Evolutionary conservation across 1,140 invertebrate species (phyloP), one percentile per base, ranked within the genome.

Genomic region (Sitobion miscanthi): DNA sequence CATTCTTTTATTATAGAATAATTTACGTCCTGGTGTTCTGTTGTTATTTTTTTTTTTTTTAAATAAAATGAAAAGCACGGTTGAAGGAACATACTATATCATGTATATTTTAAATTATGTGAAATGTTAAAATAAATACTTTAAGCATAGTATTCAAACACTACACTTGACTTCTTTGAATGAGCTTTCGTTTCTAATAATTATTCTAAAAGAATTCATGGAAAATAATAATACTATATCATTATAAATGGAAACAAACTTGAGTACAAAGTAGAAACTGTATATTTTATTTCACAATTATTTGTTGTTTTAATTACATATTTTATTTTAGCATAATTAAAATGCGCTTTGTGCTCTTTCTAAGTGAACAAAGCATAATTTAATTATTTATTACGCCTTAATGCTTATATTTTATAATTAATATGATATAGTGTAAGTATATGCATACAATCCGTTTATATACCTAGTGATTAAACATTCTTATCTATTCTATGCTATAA

Each of bases 81-180:
- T 23, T 20, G 17, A 88, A 88, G 35, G 17, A 88, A 69, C 62
- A 88, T 38, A 88, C 49, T 52, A 17, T 52, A 88, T 17, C 14
- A 21, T 47, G 45, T 30, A 49, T 49, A 88, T 35, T 54, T 88
- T 88, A 88, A 21, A 54, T 88, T 35, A 52, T 88, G 30, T 88
- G 47, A 52, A 88, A 52, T 88, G 14, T 88, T 52, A 88, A 88
- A 88, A 52, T 52, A 52, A 38, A 88, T 88, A 88, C n/a, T 54
- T 87, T n/a, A 87, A n/a, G 25, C 14, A 45, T 87, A 87, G 45
- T 47, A 87, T 47, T n/a, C 85, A 45, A n/a, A 87, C 49, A 47
- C 85, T 88, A 49, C 47, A 88, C 45, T 88, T 88, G 45, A 88
- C 45, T 88, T 88, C 86, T 88, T 52, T 49, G 86, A 47, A 88